A percentile compares a stretch with the other conserved stretches of the same genome.
Conservation (phyloP, 2,888 invertebrate genomes). For the Scaeva pyrastri region DNA sequence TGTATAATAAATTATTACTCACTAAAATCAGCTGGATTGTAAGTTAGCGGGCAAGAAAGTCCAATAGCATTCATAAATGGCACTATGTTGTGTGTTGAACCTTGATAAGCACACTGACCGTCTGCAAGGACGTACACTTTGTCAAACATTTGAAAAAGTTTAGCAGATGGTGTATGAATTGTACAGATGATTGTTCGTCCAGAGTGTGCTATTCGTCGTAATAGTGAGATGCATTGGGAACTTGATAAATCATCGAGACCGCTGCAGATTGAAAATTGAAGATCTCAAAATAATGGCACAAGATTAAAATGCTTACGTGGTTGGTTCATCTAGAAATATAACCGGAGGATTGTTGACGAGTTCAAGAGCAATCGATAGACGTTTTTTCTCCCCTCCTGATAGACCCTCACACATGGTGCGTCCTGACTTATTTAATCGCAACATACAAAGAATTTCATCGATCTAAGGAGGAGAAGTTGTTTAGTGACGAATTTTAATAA, state of each 20-base stretch:
- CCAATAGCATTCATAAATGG: slow-evolving; percentile 91
- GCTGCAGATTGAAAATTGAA: slow-evolving; percentile 84
- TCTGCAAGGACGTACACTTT: slow-evolving; percentile 94
- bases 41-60: slow-evolving; percentile 94
- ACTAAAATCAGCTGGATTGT: slow-evolving; percentile 99
- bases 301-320: slow-evolving; percentile 88
- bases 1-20: slow-evolving; percentile 84
- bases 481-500: no score
- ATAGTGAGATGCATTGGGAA: slow-evolving; percentile 92
- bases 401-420: slow-evolving; percentile 90
- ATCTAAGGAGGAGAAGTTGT: slow-evolving; percentile 86
- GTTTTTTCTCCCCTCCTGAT: slow-evolving; percentile 96
- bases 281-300: slow-evolving; percentile 7
- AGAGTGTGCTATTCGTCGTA: slow-evolving; percentile 92
- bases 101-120: slow-evolving; percentile 96
- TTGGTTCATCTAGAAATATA: slow-evolving; percentile 97
- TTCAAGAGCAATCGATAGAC: slow-evolving; percentile 96
- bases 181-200: slow-evolving; percentile 97
- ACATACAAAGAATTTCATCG: slow-evolving; percentile 92
- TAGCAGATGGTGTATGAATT: slow-evolving; percentile 98
- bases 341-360: slow-evolving; percentile 96
- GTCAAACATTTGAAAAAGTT: slow-evolving; percentile 95
- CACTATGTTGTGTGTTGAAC: slow-evolving; percentile 90
- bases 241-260: slow-evolving; percentile 96
- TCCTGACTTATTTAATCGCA: slow-evolving; percentile 90